Evolutionary conservation across 2,113 vertebrate species (phyloP).

Genomic region (Sporophila hypoxantha): DNA sequence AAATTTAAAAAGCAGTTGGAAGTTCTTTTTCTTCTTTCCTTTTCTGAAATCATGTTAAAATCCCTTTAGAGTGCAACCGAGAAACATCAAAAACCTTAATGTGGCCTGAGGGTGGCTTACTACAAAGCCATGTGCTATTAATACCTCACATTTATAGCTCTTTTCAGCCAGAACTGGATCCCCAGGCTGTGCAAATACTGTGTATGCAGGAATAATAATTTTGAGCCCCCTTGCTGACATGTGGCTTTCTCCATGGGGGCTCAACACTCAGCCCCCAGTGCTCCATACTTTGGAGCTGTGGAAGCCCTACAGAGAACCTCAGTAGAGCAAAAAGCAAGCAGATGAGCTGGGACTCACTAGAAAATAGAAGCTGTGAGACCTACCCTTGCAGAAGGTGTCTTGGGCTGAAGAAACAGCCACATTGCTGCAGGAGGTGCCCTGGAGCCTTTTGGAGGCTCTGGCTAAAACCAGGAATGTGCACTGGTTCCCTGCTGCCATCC

Average conservation of each 20-base stretch:
- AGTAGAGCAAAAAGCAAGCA: neutral
- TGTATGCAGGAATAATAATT: neutral
- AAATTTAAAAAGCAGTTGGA: neutral
- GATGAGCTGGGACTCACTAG: neutral
- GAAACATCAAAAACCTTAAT: constrained; percentile 54
- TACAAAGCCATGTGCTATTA: constrained; percentile 45
- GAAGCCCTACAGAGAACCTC: neutral
- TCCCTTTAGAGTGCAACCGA: neutral
- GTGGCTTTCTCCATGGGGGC: neutral
- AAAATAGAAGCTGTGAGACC: neutral
- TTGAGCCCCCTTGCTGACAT: neutral
- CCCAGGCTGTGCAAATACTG: neutral
- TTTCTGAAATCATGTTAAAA: neutral
- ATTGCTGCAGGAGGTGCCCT: neutral
- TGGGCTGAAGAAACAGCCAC: neutral
- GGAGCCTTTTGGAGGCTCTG: neutral
- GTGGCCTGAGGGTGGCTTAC: constrained; percentile 46
- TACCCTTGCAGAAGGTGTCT: neutral
- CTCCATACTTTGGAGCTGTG: neutral
- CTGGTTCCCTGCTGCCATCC: neutral
- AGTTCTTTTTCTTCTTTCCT: neutral
- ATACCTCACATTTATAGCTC: constrained; percentile 29
- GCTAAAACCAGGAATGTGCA: rapidly evolving
- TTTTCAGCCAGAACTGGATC: constrained; percentile 15
- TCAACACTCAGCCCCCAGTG: neutral